Evolutionary conservation across 2,888 invertebrate genomes (phyloP).

Genomic region (Thecocarcelia acutangulata): DNA sequence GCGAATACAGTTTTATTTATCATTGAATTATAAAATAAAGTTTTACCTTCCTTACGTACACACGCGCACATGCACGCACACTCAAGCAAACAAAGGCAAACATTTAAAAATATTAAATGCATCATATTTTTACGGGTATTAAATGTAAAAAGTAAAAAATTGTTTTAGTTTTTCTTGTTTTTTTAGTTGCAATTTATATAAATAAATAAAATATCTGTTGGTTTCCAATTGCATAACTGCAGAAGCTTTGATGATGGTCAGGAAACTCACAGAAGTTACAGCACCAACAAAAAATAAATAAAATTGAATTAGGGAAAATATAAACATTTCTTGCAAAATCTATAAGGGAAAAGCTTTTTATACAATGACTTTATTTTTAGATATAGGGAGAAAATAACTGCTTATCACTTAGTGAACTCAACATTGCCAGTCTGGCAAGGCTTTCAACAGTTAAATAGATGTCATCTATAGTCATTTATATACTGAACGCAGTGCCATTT

Average conservation of each 20-base stretch:
- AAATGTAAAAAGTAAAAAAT: constrained; percentile 1
- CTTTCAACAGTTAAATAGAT: too few species aligned
- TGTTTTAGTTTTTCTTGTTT: neutral
- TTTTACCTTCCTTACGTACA: constrained; percentile 6
- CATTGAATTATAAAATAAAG: constrained; percentile 22
- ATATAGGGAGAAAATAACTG: neutral
- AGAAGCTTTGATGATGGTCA: neutral
- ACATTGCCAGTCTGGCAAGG: too few species aligned
- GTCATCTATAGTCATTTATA: too few species aligned
- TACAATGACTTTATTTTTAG: neutral
- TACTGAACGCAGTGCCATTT: too few species aligned
- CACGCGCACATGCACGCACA: neutral
- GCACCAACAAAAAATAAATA: neutral
- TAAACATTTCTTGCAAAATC: constrained; percentile 14
- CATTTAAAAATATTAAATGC: constrained; percentile 23
- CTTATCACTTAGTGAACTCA: too few species aligned
- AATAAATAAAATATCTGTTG: constrained; percentile 30
- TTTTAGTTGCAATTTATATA: neutral
- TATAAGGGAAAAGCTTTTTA: constrained; percentile 1
- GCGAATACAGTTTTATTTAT: constrained; percentile 38
- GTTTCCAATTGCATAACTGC: neutral
- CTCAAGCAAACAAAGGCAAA: too few species aligned
- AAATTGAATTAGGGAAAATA: neutral
- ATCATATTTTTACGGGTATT: constrained; percentile 41
- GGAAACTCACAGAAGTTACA: constrained; percentile 16